Percentiles rank a stretch among this genome's conserved stretches.
Conservation (phyloP, 2,113 vertebrate genomes). For the mouse (Mus musculus) region DNA sequence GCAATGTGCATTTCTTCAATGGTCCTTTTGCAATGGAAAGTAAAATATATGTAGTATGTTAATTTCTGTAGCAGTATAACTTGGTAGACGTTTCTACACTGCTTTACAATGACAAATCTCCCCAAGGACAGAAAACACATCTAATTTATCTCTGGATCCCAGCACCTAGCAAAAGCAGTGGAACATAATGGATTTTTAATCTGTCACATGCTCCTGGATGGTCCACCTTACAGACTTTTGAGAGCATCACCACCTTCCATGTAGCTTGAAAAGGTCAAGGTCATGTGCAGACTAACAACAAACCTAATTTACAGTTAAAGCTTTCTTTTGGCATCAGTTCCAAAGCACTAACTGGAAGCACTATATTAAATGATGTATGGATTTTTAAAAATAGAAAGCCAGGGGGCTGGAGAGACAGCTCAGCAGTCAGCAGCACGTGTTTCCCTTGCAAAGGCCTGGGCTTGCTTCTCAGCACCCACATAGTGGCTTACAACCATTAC, state of each 20-base stretch:
- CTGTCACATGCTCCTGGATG: constrained; percentile 56
- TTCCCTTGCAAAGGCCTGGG: neutral
- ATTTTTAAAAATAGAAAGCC: neutral
- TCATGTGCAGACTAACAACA: constrained; percentile 41
- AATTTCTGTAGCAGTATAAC: constrained; percentile 3
- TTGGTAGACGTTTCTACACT: constrained; percentile 38
- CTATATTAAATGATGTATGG: constrained; percentile 13
- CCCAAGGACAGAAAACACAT: constrained; percentile 49
- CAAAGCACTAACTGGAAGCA: constrained; percentile 60
- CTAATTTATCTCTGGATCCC: constrained; percentile 52
- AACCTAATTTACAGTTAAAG: constrained; percentile 62
- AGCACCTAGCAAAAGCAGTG: constrained; percentile 41
- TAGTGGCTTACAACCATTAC: neutral
- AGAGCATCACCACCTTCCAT: constrained; percentile 18
- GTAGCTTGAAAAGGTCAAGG: constrained; percentile 55
- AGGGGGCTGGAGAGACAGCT: neutral
- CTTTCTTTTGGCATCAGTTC: constrained; percentile 57
- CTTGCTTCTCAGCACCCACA: neutral
- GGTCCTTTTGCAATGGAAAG: constrained; percentile 38
- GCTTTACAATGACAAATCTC: constrained; percentile 37
- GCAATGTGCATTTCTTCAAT: neutral
- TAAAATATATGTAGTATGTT: constrained; percentile 36
- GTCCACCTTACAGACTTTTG: constrained; percentile 63
- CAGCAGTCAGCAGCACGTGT: neutral
- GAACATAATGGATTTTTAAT: constrained; percentile 62